Evolutionary conservation across 2,113 vertebrate species (phyloP), one percentile per base, ranked within the genome.

Genomic region (Nerophis lumbriciformis): DNA sequence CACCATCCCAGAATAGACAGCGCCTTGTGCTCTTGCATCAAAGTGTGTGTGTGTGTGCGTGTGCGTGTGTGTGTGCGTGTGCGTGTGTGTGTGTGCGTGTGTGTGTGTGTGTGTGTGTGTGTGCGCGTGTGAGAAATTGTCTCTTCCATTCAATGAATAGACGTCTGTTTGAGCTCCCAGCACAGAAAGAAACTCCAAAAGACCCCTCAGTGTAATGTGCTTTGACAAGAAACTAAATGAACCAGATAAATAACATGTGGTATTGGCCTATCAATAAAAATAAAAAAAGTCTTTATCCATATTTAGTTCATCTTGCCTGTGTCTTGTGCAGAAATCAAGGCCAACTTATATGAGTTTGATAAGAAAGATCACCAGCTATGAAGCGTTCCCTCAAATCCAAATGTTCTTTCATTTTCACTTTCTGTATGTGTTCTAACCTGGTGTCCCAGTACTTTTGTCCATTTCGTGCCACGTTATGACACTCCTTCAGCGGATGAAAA

Each of bases 1-100:
- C 73, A 75, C 62, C 0, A 14, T 80, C 72, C 75, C 53, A 85
- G 78, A 85, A 84, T 79, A 83, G 76, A 76, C 8, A 61, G 53
- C 39, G 61, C 70, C 67, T 85, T 80, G 83, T 79, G 67, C 59
- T 78, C 47, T 53, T 64, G 19, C 42, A 52, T 39, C 28, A 14
- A 65, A 48, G 70, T 69, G 51, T 67, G 63, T 65, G 56, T 67
- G 28, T 53, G 47, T 35, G 48, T 51, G 47, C 15, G 53, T 38
- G 48, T 21, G 37, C 49, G 48, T 5, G 5, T 15, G 56, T 6
- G 12, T 8, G 6, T 13, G 14, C 13, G 13, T 10, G 52, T 28
- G n/a, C 60, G 61, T 68, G 76, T 63, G 61, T 50, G 70, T 65
- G 56, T 67, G 28, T 53, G 47, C 16, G 48, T 51, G 47, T 15